Evolutionary conservation across 2,113 vertebrate species (phyloP).

Genomic region (Syrmaticus mikado): DNA sequence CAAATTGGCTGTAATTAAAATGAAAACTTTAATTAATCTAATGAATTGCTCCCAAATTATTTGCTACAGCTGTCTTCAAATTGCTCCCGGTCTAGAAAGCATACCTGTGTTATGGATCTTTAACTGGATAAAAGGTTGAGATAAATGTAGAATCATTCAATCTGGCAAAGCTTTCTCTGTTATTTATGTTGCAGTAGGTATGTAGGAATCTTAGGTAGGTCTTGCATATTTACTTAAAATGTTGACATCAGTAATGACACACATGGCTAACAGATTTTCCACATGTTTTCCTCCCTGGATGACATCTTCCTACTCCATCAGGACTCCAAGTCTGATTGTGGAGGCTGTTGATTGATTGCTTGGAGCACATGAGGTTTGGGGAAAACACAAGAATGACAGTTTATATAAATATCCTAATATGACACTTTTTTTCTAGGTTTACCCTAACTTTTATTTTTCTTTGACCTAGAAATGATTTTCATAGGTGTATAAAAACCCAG

Average conservation of each 20-base stretch:
- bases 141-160: background rate
- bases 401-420: conserved; percentile 76
- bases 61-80: background rate
- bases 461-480: conserved; percentile 75
- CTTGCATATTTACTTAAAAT: conserved; percentile 70
- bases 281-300: conserved; percentile 76
- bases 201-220: conserved; percentile 22
- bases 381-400: conserved; percentile 73
- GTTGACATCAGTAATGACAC: conserved; percentile 75
- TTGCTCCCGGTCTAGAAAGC: background rate
- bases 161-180: background rate
- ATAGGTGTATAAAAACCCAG: conserved; percentile 44
- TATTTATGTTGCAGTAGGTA: conserved; percentile 20
- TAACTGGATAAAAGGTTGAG: background rate
- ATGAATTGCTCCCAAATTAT: background rate
- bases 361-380: conserved; percentile 69
- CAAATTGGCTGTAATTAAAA: background rate
- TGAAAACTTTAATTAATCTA: background rate
- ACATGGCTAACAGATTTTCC: conserved; percentile 81
- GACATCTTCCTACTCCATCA: conserved; percentile 76
- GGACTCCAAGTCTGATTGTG: conserved; percentile 71
- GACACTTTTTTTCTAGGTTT: conserved; percentile 46
- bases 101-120: background rate
- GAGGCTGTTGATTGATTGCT: conserved; percentile 77
- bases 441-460: conserved; percentile 67